Evolutionary conservation across 2,888 invertebrate species (phyloP), one percentile per base, ranked within the genome.

Genomic region (Eupithecia tripunctaria): DNA sequence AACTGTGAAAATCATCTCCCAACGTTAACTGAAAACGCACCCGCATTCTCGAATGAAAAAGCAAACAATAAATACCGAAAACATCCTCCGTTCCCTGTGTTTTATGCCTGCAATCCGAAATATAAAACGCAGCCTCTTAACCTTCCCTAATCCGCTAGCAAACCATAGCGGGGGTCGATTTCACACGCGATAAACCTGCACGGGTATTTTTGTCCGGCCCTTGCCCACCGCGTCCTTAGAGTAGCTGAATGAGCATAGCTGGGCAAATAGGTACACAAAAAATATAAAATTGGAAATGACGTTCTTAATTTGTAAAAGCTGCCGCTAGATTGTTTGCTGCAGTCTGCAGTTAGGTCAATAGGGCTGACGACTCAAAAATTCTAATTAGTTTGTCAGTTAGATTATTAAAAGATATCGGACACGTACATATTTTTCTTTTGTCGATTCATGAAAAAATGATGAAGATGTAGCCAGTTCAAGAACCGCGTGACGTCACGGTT

Each of bases 181-280:
- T 89, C 84, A 89, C 88, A 87, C 86, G 86, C 88, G 88, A 89
- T 88, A 89, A 89, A 87, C 86, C 83, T 83, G 83, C 82, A 84
- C 86, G 87, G 84, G 85, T 86, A 86, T 86, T 84, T 86, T 85
- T 80, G 82, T 82, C 80, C 82, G 82, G 82, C 79, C 81, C 80
- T 81, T 79, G 82, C 81, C 81, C 78, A 79, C 78, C 79, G 79
- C 78, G 80, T 79, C 76, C 78, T 73, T 43, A 67, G 29, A 7
- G 15, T 27, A 75, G 75, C 75, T 72, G 36, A 29, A 36, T 41
- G 5, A 7, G 27, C 63, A 64, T 67, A 72, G 71, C 71, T 71
- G 27, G 67, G 27, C n/a, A 21, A 60, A 25, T 56, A 5, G 6
- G 4, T 4, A 32, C 6, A 32, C 32, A 0, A 32, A 32, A 6